Evolutionary conservation across 2,797 vertebrate genomes (phyloP).

Genomic region (Acanthis flammea): DNA sequence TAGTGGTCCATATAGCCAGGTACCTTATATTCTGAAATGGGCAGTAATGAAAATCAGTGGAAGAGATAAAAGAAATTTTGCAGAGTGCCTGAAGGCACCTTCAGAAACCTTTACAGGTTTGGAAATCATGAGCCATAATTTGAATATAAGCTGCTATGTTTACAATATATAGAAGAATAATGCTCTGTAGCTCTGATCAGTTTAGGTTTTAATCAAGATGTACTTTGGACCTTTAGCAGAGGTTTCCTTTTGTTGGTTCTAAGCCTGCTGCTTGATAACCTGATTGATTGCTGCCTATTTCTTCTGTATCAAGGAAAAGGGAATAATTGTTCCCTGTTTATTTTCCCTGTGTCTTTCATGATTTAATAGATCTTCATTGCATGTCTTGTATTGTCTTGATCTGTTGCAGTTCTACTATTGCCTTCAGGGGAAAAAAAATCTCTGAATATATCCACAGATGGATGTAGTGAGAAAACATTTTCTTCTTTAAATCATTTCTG

Average conservation of each 20-base stretch:
- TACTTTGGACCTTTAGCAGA: not conserved
- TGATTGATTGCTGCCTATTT: not conserved
- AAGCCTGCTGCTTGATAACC: not conserved
- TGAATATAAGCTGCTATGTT: not conserved
- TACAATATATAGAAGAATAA: not conserved
- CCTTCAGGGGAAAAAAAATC: not conserved
- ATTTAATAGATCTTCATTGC: not conserved
- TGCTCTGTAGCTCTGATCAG: not conserved
- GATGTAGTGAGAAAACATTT: not conserved
- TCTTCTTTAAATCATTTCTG: not conserved
- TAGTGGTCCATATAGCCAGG: not conserved
- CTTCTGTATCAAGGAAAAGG: not conserved
- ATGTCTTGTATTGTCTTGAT: not conserved
- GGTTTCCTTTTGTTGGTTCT: not conserved
- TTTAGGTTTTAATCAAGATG: not conserved
- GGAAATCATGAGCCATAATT: not conserved
- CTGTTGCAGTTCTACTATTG: not conserved
- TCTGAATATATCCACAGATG: not conserved
- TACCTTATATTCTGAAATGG: not conserved
- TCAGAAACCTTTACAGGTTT: not conserved
- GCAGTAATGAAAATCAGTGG: not conserved
- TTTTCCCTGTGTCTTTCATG: not conserved
- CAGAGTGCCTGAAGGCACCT: not conserved
- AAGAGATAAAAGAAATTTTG: not conserved
- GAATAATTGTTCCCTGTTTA: not conserved